These are phyloP conservation scores for Hydrotaea diabolus DNA, from an alignment of 2,888 invertebrate species.

Conservation along the genomic window DNA sequence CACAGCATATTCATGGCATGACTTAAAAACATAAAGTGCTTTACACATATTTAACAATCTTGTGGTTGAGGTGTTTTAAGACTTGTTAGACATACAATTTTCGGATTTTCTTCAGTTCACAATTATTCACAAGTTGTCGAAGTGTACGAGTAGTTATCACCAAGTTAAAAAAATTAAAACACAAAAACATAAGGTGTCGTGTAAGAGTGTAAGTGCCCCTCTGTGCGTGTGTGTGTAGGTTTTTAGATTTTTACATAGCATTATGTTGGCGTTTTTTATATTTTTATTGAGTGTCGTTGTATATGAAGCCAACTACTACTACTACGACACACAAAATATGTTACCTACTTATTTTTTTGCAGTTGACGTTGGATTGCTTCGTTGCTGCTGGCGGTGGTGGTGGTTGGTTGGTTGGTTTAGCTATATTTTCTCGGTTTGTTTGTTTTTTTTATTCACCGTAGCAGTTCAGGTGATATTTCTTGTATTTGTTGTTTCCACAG, in stretches of 20 bases:
- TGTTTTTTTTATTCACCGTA: constrained; percentile 64
- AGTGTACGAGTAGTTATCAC: not conserved
- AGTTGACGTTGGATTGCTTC: too few species aligned
- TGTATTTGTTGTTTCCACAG: constrained; percentile 27
- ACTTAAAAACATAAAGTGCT: not conserved
- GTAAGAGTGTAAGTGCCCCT: not conserved
- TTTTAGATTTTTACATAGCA: not conserved
- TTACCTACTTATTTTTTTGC: constrained; percentile 41
- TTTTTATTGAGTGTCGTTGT: not conserved
- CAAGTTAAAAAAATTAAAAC: not conserved
- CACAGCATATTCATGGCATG: not conserved
- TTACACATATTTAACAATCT: not conserved
- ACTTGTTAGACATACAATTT: constrained; percentile 17
- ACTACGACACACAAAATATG: constrained; percentile 31
- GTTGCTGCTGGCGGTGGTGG: too few species aligned
- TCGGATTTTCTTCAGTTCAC: not conserved
- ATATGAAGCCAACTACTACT: constrained; percentile 7
- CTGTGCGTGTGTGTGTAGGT: constrained; percentile 30
- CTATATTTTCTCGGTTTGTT: not conserved
- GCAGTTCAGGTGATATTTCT: constrained; percentile 13
- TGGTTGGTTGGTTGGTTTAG: too few species aligned
- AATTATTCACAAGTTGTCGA: not conserved
- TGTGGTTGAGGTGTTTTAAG: not conserved
- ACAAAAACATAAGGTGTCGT: constrained; percentile 14
- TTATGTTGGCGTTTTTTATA: not conserved